Evolutionary conservation across 2,113 vertebrate species (phyloP).

Genomic region (Cariama cristata): DNA sequence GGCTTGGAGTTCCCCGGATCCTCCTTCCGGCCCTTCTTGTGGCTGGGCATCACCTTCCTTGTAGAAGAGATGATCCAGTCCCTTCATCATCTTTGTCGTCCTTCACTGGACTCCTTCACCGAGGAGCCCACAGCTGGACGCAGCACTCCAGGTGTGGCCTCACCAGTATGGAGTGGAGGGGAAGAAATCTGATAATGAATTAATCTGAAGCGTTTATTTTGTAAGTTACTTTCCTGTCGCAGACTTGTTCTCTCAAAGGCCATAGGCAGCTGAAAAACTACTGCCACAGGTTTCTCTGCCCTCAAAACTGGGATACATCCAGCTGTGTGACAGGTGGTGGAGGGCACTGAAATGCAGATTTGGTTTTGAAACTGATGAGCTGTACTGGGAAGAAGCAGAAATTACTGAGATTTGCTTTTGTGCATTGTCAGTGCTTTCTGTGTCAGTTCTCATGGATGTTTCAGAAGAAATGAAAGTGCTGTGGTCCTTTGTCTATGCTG

Average conservation of each 20-base stretch:
- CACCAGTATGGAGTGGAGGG: not conserved
- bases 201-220: not conserved
- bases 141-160: not conserved
- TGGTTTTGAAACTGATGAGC: not conserved
- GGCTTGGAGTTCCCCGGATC: not conserved
- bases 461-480: not conserved
- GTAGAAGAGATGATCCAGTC: not conserved
- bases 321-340: not conserved
- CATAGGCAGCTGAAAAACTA: not conserved
- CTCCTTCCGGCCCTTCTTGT: not conserved
- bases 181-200: not conserved
- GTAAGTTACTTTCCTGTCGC: not conserved
- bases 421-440: not conserved
- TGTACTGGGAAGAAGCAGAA: not conserved
- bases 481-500: not conserved
- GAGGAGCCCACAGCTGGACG: not conserved
- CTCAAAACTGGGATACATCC: not conserved
- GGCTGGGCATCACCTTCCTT: not conserved
- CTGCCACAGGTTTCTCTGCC: not conserved
- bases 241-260: not conserved
- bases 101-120: not conserved
- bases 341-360: not conserved
- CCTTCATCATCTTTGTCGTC: not conserved
- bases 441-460: not conserved
- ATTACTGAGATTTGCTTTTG: not conserved